These are phyloP conservation scores for Rhabdornis inornatus DNA, from an alignment of 2,113 vertebrate species.

Conservation along the genomic window DNA sequence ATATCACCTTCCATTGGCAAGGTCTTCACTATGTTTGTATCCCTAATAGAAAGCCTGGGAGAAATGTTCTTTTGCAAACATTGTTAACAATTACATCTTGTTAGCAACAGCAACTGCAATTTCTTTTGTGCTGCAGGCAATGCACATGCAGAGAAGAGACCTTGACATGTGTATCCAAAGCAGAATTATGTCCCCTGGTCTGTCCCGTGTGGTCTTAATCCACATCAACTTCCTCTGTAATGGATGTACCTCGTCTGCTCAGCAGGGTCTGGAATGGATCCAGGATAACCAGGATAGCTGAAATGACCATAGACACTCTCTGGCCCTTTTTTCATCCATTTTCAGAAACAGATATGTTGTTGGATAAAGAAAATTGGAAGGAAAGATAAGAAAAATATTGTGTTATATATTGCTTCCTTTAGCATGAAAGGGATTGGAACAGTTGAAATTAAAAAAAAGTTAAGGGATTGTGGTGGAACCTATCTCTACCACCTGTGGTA, in stretches of 20 bases:
- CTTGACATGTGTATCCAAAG: neutral
- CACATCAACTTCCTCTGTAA: neutral
- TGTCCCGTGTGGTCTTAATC: neutral
- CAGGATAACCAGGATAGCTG: neutral
- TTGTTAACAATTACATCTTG: neutral
- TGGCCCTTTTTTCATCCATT: neutral
- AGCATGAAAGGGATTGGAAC: neutral
- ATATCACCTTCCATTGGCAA: neutral
- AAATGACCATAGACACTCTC: accelerated
- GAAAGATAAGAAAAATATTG: neutral
- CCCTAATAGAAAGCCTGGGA: neutral
- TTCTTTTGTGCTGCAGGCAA: neutral
- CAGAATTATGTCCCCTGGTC: neutral
- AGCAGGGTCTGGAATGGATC: neutral
- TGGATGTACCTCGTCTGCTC: neutral
- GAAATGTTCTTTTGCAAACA: neutral
- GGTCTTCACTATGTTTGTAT: neutral
- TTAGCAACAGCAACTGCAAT: neutral
- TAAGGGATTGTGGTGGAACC: accelerated
- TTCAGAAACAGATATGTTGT: neutral
- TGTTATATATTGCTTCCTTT: neutral
- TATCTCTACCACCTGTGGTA: neutral
- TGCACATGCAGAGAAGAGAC: neutral
- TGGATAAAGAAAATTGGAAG: neutral
- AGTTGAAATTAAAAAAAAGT: neutral